phyloP scores from a whole-genome alignment of 2,888 invertebrate genomes.

The Dicranocentrus wangi region DNA sequence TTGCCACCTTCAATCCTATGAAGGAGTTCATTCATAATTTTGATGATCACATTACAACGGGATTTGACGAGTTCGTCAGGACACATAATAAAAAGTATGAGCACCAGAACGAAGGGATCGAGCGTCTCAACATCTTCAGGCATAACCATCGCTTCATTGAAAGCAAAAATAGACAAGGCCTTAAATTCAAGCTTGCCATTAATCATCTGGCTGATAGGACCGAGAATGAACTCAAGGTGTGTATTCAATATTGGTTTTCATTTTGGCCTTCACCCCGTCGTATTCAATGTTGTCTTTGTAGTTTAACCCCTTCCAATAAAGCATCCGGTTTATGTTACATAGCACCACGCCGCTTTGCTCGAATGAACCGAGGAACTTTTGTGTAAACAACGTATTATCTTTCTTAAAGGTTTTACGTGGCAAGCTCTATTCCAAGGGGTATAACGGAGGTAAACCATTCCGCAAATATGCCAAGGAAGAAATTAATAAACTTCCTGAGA shows the following conservation, averaged over 20 bases:
- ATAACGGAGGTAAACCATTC: conserved; percentile 87
- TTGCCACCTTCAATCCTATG: conserved; percentile 94
- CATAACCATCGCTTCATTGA: conserved; percentile 88
- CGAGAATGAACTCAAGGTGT: conserved; percentile 82
- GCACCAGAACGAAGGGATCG: conserved; percentile 80
- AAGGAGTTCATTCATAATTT: conserved; percentile 86
- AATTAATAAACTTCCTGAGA: conserved; percentile 80
- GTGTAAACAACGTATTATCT: neutral
- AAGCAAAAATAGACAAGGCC: conserved; percentile 85
- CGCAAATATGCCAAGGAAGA: conserved; percentile 79
- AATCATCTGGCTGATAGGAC: conserved; percentile 92
- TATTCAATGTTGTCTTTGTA: too few species aligned
- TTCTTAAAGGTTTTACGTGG: conserved; percentile 82
- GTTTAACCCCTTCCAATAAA: too few species aligned
- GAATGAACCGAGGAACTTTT: neutral
- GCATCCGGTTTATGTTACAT: too few species aligned
- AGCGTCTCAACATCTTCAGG: conserved; percentile 85
- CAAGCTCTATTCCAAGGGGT: conserved; percentile 79
- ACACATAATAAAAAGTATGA: conserved; percentile 83
- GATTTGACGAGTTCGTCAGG: conserved; percentile 84
- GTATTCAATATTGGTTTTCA: too few species aligned
- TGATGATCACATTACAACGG: conserved; percentile 82
- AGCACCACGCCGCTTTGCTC: too few species aligned
- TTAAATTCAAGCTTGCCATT: conserved; percentile 83
- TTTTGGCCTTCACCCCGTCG: too few species aligned